phyloP scores from a whole-genome alignment of 2,888 invertebrate genomes.

The Limnephilus rhombicus region DNA sequence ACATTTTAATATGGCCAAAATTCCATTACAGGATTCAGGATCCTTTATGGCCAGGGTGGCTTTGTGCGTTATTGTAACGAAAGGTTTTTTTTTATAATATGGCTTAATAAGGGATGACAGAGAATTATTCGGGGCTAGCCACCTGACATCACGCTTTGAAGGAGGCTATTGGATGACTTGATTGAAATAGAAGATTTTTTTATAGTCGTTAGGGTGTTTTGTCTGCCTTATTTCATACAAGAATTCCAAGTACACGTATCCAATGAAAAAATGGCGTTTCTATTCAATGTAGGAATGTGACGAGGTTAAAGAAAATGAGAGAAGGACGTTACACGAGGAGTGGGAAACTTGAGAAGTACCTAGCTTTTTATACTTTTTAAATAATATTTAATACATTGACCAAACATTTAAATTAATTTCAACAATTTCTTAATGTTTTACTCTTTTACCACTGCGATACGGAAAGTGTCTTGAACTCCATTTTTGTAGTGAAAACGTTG shows the following conservation, averaged over 20 bases:
- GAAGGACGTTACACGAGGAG: too few species aligned
- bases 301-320: too few species aligned
- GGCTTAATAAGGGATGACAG: neutral
- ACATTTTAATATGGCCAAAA: conserved; percentile 9
- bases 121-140: neutral
- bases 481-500: too few species aligned
- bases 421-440: too few species aligned
- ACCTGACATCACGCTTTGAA: neutral
- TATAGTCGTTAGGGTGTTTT: neutral
- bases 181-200: neutral
- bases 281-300: too few species aligned
- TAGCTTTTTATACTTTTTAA: too few species aligned
- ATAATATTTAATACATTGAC: too few species aligned
- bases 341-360: too few species aligned
- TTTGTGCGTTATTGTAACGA: neutral
- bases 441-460: too few species aligned
- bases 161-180: neutral
- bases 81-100: neutral
- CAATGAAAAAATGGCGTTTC: too few species aligned
- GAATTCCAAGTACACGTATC: neutral
- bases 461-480: too few species aligned
- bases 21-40: neutral
- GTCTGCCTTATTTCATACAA: neutral
- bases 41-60: neutral
- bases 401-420: too few species aligned